Evolutionary conservation across 37 sponge, comb jelly and placozoan genomes (phyloP), one percentile per base, ranked within the genome.

Genomic region (Aphrocallistes beatrix): DNA sequence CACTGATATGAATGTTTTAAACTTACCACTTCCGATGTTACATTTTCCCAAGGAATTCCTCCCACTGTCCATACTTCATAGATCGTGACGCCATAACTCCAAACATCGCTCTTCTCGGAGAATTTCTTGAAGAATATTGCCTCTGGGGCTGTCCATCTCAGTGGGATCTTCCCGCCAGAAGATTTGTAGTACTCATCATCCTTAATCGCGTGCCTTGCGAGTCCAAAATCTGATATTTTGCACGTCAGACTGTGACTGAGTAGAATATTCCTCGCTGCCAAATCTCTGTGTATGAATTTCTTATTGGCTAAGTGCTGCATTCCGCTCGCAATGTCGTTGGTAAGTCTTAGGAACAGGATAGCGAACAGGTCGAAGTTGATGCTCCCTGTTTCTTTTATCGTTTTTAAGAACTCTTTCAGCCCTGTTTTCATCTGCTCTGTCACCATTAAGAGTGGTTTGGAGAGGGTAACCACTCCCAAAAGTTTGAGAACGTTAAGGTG

Each of bases 131-230:
- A 86, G 86, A 86, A 86, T 23, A 81, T 81, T 1, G 86, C 86
- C 48, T 86, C 86, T 21, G 86, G 86, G 9, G 86, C 86, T n/a
- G 86, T 86, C 86, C 86, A 86, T 48, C 81, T 86, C 21, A 86
- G 81, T 10, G 86, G 86, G 48, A 86, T 81, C 81, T 25, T 19
- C 25, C 75, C 75, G 34, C 75, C 75, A 19, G 75, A 60, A 60
- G 75, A 60, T 19, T 19, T 60, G 75, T 60, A 60, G 75, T 60
- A 60, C 34, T 60, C 75, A 30, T 60, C 75, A 6, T 60, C 21
- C 21, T 60, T 30, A 60, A 60, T 60, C n/a, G 75, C 75, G n/a
- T 60, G 75, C 10, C 75, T 19, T 19, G 75, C 75, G 8, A 60
- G 75, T 32, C 75, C 75, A 30, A 60, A 60, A 30, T 60, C 75